A percentile compares a stretch with the other conserved stretches of the same genome.
Conservation (phyloP, 2,113 vertebrate genomes). For the Mobula birostris region DNA sequence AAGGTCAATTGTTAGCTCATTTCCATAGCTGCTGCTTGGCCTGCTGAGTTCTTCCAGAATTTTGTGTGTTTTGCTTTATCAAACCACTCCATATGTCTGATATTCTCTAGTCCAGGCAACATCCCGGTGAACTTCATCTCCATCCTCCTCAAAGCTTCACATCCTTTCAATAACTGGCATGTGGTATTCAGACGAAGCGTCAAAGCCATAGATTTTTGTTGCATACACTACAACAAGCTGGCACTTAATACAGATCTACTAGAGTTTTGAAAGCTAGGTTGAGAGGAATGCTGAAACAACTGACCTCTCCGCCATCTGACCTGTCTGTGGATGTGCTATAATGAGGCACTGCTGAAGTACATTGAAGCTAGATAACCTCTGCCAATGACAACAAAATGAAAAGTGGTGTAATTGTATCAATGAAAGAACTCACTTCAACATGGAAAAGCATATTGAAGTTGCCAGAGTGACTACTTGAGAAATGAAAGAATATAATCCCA, state of each 20-base stretch:
- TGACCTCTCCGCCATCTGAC: neutral
- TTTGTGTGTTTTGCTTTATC: too few species aligned
- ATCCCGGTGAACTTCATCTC: too few species aligned
- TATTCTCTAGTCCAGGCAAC: too few species aligned
- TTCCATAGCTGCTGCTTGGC: too few species aligned
- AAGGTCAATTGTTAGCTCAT: too few species aligned
- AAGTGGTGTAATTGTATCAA: neutral
- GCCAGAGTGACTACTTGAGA: neutral
- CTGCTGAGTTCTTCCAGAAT: too few species aligned
- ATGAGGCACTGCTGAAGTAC: neutral
- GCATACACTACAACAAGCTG: neutral
- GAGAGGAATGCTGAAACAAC: neutral
- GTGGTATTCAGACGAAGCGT: neutral
- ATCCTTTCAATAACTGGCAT: too few species aligned
- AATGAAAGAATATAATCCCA: neutral
- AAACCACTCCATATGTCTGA: too few species aligned
- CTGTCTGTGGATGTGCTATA: neutral
- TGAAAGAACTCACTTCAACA: neutral
- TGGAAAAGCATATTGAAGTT: neutral
- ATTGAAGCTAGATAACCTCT: neutral
- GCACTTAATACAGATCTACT: neutral
- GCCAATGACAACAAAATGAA: neutral
- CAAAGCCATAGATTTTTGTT: slow-evolving; percentile 7
- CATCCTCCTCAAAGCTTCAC: too few species aligned
- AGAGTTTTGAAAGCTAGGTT: neutral